phyloP scores from a whole-genome alignment of 53 echinoderm and acorn worm species.

The Holothuria leucospilota region DNA sequence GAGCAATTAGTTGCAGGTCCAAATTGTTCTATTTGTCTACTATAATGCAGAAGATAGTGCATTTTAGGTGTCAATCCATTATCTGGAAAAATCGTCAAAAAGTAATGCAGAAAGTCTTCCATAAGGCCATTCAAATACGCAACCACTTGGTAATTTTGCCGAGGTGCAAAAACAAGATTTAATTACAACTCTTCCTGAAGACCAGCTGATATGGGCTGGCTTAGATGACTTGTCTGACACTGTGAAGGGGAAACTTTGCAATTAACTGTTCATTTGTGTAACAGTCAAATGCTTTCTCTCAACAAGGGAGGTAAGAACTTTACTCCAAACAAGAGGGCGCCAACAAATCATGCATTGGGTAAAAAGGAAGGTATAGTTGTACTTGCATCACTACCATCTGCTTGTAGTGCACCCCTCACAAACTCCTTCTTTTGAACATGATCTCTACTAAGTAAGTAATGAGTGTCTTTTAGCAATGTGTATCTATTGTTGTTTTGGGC shows the following conservation, averaged over 20 bases:
- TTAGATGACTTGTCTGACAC: conserved; percentile 41
- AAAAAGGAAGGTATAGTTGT: background rate
- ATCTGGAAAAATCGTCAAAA: too few species aligned
- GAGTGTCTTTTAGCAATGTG: too few species aligned
- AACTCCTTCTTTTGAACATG: too few species aligned
- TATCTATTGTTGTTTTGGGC: too few species aligned
- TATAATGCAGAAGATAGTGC: background rate
- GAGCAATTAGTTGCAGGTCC: background rate
- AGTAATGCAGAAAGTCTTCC: too few species aligned
- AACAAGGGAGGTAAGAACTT: background rate
- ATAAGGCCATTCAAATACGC: too few species aligned
- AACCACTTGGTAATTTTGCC: too few species aligned
- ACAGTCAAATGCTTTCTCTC: background rate
- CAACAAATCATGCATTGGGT: conserved; percentile 3
- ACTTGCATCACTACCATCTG: background rate
- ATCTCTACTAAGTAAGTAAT: too few species aligned
- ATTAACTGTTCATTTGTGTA: conserved; percentile 27
- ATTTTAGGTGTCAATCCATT: too few species aligned
- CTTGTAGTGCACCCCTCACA: too few species aligned
- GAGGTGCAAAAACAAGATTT: background rate
- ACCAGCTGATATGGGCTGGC: background rate
- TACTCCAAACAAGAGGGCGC: conserved; percentile 1
- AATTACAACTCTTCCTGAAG: too few species aligned
- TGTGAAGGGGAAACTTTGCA: conserved; percentile 28
- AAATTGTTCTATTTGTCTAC: background rate